A percentile compares a stretch with the other conserved stretches of the same genome.
These are phyloP conservation scores for Tyto alba DNA, from an alignment of 2,113 vertebrate genomes.

Conservation along the genomic window DNA sequence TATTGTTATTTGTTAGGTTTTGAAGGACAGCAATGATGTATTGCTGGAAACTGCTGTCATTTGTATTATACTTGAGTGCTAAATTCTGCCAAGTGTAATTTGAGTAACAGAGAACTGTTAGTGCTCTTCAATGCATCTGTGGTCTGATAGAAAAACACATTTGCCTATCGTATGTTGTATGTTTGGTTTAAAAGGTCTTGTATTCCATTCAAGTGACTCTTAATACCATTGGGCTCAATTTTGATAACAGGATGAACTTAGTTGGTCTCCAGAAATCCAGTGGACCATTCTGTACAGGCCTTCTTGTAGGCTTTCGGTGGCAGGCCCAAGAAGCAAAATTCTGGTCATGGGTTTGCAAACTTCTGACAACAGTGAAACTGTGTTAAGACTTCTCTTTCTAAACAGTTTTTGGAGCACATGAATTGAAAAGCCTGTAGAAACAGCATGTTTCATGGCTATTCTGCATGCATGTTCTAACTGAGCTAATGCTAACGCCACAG, in stretches of 20 bases:
- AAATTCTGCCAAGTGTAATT: neutral
- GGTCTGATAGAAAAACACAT: neutral
- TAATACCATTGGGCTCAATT: neutral
- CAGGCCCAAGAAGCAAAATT: neutral
- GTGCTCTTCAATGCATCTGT: neutral
- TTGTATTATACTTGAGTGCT: neutral
- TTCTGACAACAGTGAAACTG: neutral
- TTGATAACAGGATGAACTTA: neutral
- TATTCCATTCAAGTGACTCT: neutral
- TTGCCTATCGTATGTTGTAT: neutral
- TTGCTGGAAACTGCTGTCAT: neutral
- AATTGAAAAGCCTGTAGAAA: neutral
- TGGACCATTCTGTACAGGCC: neutral
- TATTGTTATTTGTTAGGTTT: neutral
- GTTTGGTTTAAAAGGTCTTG: neutral
- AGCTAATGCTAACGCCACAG: neutral
- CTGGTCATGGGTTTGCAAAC: neutral
- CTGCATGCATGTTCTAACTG: neutral
- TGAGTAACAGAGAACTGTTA: neutral
- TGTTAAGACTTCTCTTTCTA: neutral
- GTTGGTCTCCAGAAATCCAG: neutral
- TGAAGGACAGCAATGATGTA: neutral
- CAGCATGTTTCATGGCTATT: rapidly evolving
- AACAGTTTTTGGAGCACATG: neutral
- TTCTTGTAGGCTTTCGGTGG: neutral